Evolutionary conservation across 2,113 vertebrate genomes (phyloP), one percentile per base, ranked within the genome.

Genomic region (Erythrolamprus reginae): DNA sequence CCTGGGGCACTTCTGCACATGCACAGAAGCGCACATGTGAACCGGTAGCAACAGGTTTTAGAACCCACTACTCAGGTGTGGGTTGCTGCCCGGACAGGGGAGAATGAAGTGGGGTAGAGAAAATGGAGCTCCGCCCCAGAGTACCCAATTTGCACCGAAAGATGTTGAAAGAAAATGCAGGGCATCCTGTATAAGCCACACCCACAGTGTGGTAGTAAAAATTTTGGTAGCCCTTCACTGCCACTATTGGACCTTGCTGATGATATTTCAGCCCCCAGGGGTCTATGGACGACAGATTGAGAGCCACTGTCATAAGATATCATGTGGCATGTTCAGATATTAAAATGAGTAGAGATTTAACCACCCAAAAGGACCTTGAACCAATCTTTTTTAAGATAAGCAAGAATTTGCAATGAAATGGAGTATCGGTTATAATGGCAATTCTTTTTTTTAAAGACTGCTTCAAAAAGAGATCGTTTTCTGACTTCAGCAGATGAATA

Each of bases 401-500:
- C 92, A 51, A 24, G 42, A 92, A 94, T 89, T 93, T 51, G 26
- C 28, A 33, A 85, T 38, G 38, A 53, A 33, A 89, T 33, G 28
- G 38, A 47, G 12, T 58, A 83, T 52, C 10, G 5, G 50, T 82
- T 42, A 42, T 77, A 77, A 38, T 55, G 33, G 52, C 26, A 33
- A 42, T 52, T 13, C 50, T 55, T 58, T 58, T 77, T 26, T 19
- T 53, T 33, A 42, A 33, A 19, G 61, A 28, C 28, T 42, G 26
- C 15, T 21, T 89, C 38, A 94, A 92, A 84, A 88, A 88, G 83
- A 26, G 53, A 92, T 93, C 77, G 28, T 88, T 92, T 87, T 89
- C 93, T 93, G 93, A 94, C 91, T 89, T 50, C 84, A 47, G 84
- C 94, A 95, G 91, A 94, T 92, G 95, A 95, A 95, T 89, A 48